Conservation (phyloP, 2,888 invertebrate genomes). For the Tetragonisca angustula region DNA sequence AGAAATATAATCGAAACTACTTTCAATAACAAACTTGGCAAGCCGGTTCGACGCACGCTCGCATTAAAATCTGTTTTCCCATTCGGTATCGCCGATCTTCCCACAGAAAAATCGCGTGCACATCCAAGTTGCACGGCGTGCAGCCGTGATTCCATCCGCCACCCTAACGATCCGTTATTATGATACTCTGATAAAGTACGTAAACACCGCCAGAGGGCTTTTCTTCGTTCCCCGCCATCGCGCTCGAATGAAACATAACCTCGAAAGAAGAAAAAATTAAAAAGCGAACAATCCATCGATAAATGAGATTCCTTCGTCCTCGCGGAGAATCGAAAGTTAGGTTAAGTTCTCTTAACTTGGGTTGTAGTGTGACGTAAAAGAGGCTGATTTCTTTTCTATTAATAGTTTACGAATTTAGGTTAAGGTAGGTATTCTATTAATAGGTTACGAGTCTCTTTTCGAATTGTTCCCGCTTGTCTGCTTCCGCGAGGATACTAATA, state of each 20-base stretch:
- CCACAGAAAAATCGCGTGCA: constrained; percentile 47
- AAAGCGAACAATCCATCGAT: constrained; percentile 59
- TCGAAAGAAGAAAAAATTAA: background rate
- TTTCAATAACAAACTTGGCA: constrained; percentile 41
- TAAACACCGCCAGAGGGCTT: constrained; percentile 34
- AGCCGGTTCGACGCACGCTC: background rate
- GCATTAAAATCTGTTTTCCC: constrained; percentile 50
- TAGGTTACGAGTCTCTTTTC: constrained; percentile 21
- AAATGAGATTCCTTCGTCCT: constrained; percentile 55
- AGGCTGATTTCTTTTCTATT: too few relatives aligned
- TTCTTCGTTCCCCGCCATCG: constrained; percentile 8
- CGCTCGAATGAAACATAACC: background rate
- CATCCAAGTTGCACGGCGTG: constrained; percentile 3
- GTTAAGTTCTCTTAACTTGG: too few relatives aligned
- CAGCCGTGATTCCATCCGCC: constrained; percentile 15
- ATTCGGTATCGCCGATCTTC: constrained; percentile 35
- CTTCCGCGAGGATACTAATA: constrained; percentile 31
- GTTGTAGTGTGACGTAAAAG: too few relatives aligned
- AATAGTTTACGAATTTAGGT: too few relatives aligned
- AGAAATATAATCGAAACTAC: constrained; percentile 14
- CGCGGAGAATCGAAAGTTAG: background rate
- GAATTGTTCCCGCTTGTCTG: constrained; percentile 8
- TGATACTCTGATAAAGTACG: constrained; percentile 40
- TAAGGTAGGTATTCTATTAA: too few relatives aligned
- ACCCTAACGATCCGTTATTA: constrained; percentile 55